A percentile compares a stretch with the other conserved stretches of the same genome.
Evolutionary conservation across 1,140 invertebrate genomes (phyloP).

Genomic region (Drosophila bocki): DNA sequence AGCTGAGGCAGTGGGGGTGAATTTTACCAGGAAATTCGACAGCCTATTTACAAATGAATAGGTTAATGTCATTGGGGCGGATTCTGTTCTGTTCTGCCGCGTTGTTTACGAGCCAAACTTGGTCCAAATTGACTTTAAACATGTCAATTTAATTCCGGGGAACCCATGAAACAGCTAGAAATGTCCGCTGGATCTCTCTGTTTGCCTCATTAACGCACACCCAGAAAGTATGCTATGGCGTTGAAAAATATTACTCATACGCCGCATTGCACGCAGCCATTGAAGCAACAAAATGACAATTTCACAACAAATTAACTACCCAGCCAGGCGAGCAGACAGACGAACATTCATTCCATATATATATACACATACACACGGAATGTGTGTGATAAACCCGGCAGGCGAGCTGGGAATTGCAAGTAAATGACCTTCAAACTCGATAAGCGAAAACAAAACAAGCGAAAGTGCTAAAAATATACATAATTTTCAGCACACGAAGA

Average conservation of each 20-base stretch:
- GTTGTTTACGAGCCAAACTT: conserved; percentile 72
- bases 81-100: conserved; percentile 10
- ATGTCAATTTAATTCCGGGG: conserved; percentile 71
- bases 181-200: not conserved
- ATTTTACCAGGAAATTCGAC: conserved; percentile 70
- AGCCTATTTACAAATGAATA: conserved; percentile 83
- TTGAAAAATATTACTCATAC: conserved; percentile 78
- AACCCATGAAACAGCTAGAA: conserved; percentile 10
- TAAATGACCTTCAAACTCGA: conserved; percentile 82
- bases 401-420: conserved; percentile 62
- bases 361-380: conserved; percentile 7
- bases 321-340: conserved; percentile 58
- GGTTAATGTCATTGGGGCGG: conserved; percentile 69
- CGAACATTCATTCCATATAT: conserved; percentile 48
- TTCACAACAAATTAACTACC: conserved; percentile 81
- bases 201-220: conserved; percentile 58
- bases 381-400: conserved; percentile 56
- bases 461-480: conserved; percentile 83
- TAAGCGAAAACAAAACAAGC: conserved; percentile 83
- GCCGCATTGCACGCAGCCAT: conserved; percentile 78
- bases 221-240: conserved; percentile 45
- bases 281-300: conserved; percentile 81
- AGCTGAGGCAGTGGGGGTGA: conserved; percentile 13
- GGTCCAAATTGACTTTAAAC: conserved; percentile 79
- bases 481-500: conserved; percentile 73